Base-by-base conservation (phyloP, 2,888 invertebrate species). In the Eretmocerus hayati region DNA sequence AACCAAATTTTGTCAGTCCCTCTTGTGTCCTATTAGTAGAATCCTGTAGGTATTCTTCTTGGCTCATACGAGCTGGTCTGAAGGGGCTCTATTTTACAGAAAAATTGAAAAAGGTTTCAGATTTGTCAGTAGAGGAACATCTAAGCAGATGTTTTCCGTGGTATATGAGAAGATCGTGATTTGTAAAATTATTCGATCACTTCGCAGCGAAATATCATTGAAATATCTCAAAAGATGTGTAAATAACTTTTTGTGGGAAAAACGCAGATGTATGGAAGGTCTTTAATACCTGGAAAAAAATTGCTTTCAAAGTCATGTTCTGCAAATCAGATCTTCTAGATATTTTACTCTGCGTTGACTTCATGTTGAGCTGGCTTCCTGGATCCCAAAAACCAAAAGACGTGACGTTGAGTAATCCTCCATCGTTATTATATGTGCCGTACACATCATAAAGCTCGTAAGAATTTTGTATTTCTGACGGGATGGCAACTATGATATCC, bases 381-480 rank as follows among this genome's bases (percentile, higher is more conserved):
- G 21, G 22, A 15, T 33, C 38, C 62, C 62, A 63, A n/a, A 18
- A 39, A 2, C 61, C 62, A 32, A 59, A 19, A 26, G 52, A 41
- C 21, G 58, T 61, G 3, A 62, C 37, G 19, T 50, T 57, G 18
- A 64, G 48, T 38, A 31, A 42, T 5, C 58, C 58, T 9, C 57
- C 60, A 13, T 57, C 48, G 21, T 52, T 51, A 51, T 59, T 59
- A 19, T 56, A 53, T 16, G 41, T 48, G 53, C 63, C 63, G 41
- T 61, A 64, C 38, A 55, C 51, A 30, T 64, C 64, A 31, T 60
- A 46, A 1, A 64, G 52, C 8, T 51, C 42, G 33, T 33, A 33
- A 26, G 6, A 26, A 6, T 26, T 26, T 9, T 11, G 8, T 26
- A 11, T 26, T 26, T 11, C 6, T 26, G 26, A 26, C 30, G 13